Percentiles rank a stretch among this genome's conserved stretches.
phyloP scores from a whole-genome alignment of 2,797 vertebrate species.

The Mareca penelope region DNA sequence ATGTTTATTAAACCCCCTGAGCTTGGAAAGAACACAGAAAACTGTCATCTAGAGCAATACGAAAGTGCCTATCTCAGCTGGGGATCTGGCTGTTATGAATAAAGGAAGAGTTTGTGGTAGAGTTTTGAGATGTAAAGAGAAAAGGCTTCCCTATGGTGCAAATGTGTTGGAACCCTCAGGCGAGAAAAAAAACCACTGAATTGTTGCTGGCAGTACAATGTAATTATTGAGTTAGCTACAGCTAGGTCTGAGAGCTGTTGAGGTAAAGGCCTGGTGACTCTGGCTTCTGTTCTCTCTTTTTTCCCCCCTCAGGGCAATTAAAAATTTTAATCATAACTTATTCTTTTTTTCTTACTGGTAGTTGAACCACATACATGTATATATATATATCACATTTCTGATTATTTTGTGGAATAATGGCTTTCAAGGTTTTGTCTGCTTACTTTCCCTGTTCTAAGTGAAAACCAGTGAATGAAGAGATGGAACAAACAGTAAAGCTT shows the following conservation, averaged over 20 bases:
- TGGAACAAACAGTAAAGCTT: not conserved
- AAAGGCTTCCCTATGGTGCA: conserved; percentile 86
- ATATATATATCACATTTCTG: not conserved
- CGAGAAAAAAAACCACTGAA: conserved; percentile 83
- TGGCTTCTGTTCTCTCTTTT: not conserved
- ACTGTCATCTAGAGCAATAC: conserved; percentile 85
- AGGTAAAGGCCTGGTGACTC: conserved; percentile 69
- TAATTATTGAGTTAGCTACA: conserved; percentile 80
- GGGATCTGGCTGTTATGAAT: conserved; percentile 87
- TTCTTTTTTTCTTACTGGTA: conserved; percentile 3
- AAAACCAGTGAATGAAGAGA: not conserved
- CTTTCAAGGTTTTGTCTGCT: not conserved
- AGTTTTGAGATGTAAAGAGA: conserved; percentile 84
- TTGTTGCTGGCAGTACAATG: conserved; percentile 82
- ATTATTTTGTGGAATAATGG: not conserved
- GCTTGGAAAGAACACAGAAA: conserved; percentile 89
- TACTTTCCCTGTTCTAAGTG: not conserved
- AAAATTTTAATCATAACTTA: conserved; percentile 25
- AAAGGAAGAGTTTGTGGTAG: conserved; percentile 86
- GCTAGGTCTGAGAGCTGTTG: conserved; percentile 71
- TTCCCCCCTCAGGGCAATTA: not conserved
- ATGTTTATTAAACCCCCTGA: conserved; percentile 95
- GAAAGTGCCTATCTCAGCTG: conserved; percentile 88
- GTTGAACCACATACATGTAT: not conserved
- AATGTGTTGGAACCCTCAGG: conserved; percentile 86